phyloP scores from a whole-genome alignment of 1,140 invertebrate genomes.

The Ephestia elutella region DNA sequence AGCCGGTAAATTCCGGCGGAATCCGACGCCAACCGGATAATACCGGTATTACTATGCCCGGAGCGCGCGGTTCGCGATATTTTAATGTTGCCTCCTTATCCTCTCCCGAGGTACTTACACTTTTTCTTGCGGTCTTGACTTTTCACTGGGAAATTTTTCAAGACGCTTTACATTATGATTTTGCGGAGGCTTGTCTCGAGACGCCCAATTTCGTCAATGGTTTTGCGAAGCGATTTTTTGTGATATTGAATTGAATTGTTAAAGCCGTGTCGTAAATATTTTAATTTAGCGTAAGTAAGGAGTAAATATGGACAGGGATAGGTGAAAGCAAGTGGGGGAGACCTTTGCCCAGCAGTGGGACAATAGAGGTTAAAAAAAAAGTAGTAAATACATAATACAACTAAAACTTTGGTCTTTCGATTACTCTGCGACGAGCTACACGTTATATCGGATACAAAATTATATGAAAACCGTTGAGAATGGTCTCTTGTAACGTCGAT shows the following conservation, averaged over 20 bases:
- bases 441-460: too few species aligned
- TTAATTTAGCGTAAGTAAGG: too few species aligned
- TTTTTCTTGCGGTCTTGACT: neutral
- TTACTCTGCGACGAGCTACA: too few species aligned
- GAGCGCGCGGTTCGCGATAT: neutral
- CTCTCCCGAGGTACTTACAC: neutral
- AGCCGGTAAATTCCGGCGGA: constrained; percentile 39
- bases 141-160: neutral
- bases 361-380: too few species aligned
- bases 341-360: too few species aligned
- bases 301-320: too few species aligned
- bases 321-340: too few species aligned
- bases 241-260: neutral
- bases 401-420: too few species aligned
- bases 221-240: neutral
- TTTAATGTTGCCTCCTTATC: constrained; percentile 2
- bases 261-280: too few species aligned
- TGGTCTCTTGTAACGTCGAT: too few species aligned
- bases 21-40: constrained; percentile 29
- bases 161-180: neutral
- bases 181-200: neutral
- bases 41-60: constrained; percentile 20
- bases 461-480: too few species aligned
- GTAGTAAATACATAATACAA: too few species aligned
- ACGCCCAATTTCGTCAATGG: neutral